Base-by-base conservation (phyloP, 2,797 vertebrate genomes). In the Pseudotriccus pelzelni region DNA sequence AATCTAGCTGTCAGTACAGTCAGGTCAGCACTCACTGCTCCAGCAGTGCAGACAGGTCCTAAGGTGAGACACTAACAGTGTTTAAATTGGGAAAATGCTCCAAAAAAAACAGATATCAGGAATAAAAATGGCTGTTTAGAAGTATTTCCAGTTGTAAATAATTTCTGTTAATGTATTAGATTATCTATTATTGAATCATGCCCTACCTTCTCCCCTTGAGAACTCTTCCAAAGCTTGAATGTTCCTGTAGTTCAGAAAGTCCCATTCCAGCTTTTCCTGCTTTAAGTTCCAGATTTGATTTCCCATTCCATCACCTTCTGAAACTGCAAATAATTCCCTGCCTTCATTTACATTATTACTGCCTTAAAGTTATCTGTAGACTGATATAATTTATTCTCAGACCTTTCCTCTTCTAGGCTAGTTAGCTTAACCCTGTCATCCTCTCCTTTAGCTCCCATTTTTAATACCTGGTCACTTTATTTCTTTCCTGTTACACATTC, bases 301-400 rank as follows among this genome's bases (percentile, higher is more conserved):
- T 82, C 43, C 52, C 34, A 66, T 89, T 91, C 37, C 47, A 7
- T 39, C 62, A 87, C 36, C 32, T 83, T 83, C 22, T 47, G 27
- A 79, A 34, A 28, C 11, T 24, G 30, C 0, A 1, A 53, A 36
- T n/a, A 43, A 86, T 44, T 85, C 68, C 47, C 34, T 79, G 81
- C 56, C 67, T 87, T 88, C 53, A 73, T 91, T 93, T 93, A 60
- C 44, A 70, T 70, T 87, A 55, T 60, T 89, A 80, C 64, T 89
- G 24, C 30, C 52, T 93, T 58, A 34, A 89, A 88, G 22, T 32
- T 91, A 70, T 86, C 87, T 94, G 64, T 32, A 90, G 76, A 41
- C 24, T 67, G 62, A 67, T 63, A 74, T 4, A 8, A 92, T 84
- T 84, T 82, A 43, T 28, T 69, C 36, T 62, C 75, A 88, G 53